These are phyloP conservation scores for Steromphala cineraria DNA, from an alignment of 2,888 invertebrate genomes.

Conservation along the genomic window DNA sequence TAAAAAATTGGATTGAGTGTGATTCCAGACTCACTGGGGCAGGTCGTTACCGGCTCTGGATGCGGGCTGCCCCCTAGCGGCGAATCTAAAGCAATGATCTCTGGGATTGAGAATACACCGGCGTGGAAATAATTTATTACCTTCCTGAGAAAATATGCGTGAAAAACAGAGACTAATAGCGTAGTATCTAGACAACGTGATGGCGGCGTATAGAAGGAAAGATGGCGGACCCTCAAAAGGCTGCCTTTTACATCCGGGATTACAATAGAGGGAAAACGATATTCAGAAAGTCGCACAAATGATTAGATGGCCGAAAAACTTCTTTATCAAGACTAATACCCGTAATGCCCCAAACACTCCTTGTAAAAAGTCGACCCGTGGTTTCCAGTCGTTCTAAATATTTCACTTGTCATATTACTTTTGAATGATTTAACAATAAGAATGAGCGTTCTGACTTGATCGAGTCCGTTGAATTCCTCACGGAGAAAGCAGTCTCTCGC, in stretches of 20 bases:
- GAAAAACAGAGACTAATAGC: conserved; percentile 16
- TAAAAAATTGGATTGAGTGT: not conserved
- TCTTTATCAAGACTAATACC: not conserved
- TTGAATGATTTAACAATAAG: conserved; percentile 9
- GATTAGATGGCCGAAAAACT: not conserved
- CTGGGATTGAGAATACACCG: conserved; percentile 7
- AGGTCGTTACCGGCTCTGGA: not conserved
- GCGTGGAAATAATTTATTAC: conserved; percentile 15
- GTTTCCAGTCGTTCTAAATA: not conserved
- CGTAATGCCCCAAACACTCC: not conserved
- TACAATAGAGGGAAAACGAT: not conserved
- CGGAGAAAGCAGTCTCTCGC: not conserved
- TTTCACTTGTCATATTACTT: conserved; percentile 9
- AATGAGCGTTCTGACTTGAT: not conserved
- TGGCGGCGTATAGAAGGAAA: not conserved
- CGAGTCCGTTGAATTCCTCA: not conserved
- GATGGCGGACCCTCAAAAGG: not conserved
- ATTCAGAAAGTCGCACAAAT: conserved; percentile 8
- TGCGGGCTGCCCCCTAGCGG: not conserved
- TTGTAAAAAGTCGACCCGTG: not conserved
- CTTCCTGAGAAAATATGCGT: conserved; percentile 17
- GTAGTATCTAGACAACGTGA: not conserved
- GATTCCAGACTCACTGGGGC: not conserved
- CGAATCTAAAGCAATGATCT: conserved; percentile 17
- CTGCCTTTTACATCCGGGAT: not conserved